A percentile compares a stretch with the other conserved stretches of the same genome.
Conservation (phyloP, 2,797 vertebrate genomes). For the Arnoldichthys spilopterus region DNA sequence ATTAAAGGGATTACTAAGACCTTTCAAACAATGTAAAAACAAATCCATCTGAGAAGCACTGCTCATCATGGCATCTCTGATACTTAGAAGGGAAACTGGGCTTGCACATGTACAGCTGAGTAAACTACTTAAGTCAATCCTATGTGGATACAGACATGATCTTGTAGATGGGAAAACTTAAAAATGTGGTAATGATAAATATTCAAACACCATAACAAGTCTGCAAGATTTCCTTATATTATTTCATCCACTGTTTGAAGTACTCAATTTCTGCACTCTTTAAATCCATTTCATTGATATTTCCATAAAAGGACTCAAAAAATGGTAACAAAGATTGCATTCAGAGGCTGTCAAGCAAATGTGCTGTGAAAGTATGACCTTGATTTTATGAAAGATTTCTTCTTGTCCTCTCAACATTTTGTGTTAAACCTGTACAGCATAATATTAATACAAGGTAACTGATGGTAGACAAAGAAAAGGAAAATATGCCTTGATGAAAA, state of each 20-base stretch:
- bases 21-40: slow-evolving; percentile 70
- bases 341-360: slow-evolving; percentile 49
- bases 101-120: slow-evolving; percentile 76
- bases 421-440: too few relatives aligned
- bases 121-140: slow-evolving; percentile 78
- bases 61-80: slow-evolving; percentile 61
- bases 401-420: too few relatives aligned
- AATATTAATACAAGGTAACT: too few relatives aligned
- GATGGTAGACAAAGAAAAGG: too few relatives aligned
- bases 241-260: slow-evolving; percentile 74
- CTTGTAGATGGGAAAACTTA: slow-evolving; percentile 69
- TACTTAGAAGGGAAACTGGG: slow-evolving; percentile 66
- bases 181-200: slow-evolving; percentile 72
- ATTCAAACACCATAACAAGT: slow-evolving; percentile 71
- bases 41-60: slow-evolving; percentile 58
- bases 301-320: slow-evolving; percentile 59
- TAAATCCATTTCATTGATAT: slow-evolving; percentile 41
- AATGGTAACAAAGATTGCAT: slow-evolving; percentile 46
- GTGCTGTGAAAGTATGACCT: not conserved
- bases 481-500: too few relatives aligned
- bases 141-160: slow-evolving; percentile 67
- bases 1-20: slow-evolving; percentile 69
- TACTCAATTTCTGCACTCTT: slow-evolving; percentile 58
- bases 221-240: slow-evolving; percentile 77
- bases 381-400: too few relatives aligned